Conservation (phyloP, 2,113 vertebrate genomes). For the Thamnophis sirtalis region DNA sequence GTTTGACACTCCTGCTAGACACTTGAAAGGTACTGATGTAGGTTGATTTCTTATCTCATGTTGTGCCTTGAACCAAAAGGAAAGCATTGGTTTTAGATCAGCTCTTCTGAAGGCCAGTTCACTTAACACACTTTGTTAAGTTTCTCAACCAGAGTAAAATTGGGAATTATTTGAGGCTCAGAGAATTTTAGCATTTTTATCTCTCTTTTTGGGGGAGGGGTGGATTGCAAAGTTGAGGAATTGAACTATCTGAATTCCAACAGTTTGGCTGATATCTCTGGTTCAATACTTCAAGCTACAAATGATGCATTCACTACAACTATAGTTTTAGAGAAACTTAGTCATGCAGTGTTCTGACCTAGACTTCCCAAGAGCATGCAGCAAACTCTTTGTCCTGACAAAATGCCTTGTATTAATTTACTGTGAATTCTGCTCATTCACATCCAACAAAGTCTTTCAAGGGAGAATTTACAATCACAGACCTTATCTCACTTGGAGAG, state of each 20-base stretch:
- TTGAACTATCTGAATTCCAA: background rate
- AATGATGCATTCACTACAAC: background rate
- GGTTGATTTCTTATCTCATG: background rate
- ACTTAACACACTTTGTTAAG: background rate
- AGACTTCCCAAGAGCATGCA: too few species aligned
- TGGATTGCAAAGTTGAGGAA: background rate
- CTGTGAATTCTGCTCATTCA: too few species aligned
- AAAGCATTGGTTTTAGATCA: fast-evolving
- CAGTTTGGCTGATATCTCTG: background rate
- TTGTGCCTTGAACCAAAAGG: background rate
- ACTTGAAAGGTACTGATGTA: background rate
- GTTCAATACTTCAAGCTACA: background rate
- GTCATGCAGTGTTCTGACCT: too few species aligned
- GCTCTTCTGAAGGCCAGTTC: background rate
- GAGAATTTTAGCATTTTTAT: background rate
- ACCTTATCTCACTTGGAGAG: too few species aligned
- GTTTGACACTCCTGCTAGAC: background rate
- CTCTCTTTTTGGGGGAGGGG: background rate
- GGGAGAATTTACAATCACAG: too few species aligned
- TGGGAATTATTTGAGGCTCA: background rate
- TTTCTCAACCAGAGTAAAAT: background rate
- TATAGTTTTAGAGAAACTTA: background rate
- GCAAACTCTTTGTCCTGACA: too few species aligned
- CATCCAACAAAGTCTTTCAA: too few species aligned
- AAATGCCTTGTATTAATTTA: too few species aligned